Evolutionary conservation across 2,888 invertebrate genomes (phyloP).

Genomic region (Parapristionchus giblindavisi): DNA sequence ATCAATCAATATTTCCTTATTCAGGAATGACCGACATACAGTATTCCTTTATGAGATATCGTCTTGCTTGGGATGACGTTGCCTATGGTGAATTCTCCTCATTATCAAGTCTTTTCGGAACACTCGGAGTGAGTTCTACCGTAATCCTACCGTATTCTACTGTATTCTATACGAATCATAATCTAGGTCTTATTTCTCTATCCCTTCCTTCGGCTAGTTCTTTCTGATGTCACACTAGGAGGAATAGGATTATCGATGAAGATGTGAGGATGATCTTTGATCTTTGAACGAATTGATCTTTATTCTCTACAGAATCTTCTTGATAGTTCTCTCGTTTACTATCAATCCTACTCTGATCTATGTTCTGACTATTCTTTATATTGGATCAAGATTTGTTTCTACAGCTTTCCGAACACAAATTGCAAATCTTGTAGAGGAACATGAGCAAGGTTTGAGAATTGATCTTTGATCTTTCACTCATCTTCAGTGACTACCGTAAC

Average conservation of each 20-base stretch:
- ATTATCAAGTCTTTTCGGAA: slow-evolving; percentile 28
- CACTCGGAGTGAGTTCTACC: slow-evolving; percentile 30
- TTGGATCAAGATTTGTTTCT: slow-evolving; percentile 34
- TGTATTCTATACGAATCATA: no score
- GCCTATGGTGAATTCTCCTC: slow-evolving; percentile 31
- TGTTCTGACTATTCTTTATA: slow-evolving; percentile 13
- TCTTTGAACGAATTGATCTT: background rate
- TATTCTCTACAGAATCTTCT: slow-evolving; percentile 24
- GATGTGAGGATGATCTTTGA: slow-evolving; percentile 11
- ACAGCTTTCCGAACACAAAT: slow-evolving; percentile 38
- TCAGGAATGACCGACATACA: slow-evolving; percentile 37
- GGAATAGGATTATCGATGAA: slow-evolving; percentile 12
- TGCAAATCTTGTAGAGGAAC: slow-evolving; percentile 37
- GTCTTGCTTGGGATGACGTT: slow-evolving; percentile 35
- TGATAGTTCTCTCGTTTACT: slow-evolving; percentile 29
- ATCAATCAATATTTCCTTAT: no score
- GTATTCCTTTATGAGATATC: slow-evolving; percentile 35
- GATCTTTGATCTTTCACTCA: background rate
- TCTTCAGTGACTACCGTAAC: background rate
- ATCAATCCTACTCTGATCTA: slow-evolving; percentile 1
- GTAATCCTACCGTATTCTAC: background rate
- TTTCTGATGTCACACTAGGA: slow-evolving; percentile 30
- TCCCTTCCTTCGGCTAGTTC: slow-evolving; percentile 25
- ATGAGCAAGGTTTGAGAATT: slow-evolving; percentile 28
- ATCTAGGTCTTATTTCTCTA: slow-evolving; percentile 28